These are phyloP conservation scores for Protobothrops flavoviridis DNA, from an alignment of 2,113 vertebrate genomes.

Conservation along the genomic window DNA sequence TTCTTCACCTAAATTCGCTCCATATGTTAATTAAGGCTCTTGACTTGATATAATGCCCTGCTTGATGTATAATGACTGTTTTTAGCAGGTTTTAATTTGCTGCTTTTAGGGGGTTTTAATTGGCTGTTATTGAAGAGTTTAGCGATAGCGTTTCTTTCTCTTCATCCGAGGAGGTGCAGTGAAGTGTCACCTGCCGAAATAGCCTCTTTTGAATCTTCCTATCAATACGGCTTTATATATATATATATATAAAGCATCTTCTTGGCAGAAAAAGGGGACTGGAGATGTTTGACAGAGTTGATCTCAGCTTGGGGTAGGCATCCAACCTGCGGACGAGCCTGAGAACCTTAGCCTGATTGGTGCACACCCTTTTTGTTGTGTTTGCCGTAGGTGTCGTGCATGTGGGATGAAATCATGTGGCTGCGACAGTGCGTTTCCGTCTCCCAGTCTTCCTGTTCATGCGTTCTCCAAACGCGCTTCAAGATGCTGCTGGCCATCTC, in stretches of 20 bases:
- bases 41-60: background rate
- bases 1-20: background rate
- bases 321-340: no score
- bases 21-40: background rate
- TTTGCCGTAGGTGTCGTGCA: slow-evolving; percentile 78
- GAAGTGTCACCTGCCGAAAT: background rate
- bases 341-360: no score
- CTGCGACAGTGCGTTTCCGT: slow-evolving; percentile 82
- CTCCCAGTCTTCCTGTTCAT: slow-evolving; percentile 85
- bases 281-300: background rate
- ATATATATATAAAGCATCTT: background rate
- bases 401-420: slow-evolving; percentile 90
- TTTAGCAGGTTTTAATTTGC: background rate
- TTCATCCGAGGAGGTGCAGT: background rate
- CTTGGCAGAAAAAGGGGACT: background rate
- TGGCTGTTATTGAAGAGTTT: background rate
- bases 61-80: background rate
- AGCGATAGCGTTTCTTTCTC: no score
- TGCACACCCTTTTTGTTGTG: fast-evolving
- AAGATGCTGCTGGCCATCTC: slow-evolving; percentile 87
- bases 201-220: background rate
- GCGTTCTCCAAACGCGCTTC: slow-evolving; percentile 84
- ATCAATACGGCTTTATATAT: background rate
- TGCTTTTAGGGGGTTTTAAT: background rate
- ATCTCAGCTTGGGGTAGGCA: background rate